Evolutionary conservation across 35 echinoderm and acorn worm genomes (phyloP), one percentile per base, ranked within the genome.

Genomic region (Nesometra sesokonis): DNA sequence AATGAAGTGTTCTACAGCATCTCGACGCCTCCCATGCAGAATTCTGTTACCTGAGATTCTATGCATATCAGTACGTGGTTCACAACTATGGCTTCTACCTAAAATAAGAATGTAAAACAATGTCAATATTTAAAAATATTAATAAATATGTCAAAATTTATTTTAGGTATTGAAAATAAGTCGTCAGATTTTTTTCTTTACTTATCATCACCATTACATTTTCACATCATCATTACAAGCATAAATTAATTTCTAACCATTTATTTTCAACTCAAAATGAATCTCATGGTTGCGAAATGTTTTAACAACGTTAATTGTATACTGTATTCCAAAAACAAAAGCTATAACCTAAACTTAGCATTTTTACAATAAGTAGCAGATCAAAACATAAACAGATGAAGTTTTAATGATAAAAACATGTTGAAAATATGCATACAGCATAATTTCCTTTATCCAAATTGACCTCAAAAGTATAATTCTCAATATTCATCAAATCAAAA

Each of bases 21-120:
- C 89, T 81, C 38, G 40, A 21, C 89, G 84, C 21, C 37, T 79
- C 46, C 8, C 31, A 35, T 93, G 52, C 27, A 93, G 46, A 29
- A 89, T 84, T 39, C 92, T 80, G 33, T 93, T 93, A 34, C 92
- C 92, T 27, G 92, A 93, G 21, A 90, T 82, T 35, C 89, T 40
- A 77, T 93, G 88, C 13, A 36, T 47, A 57, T 93, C 91, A 35
- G 17, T 47, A 15, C 35, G 33, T 46, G 46, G 21, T 21, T 36
- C 47, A 32, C 78, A n/a, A 34, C 84, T 78, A 19, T 30, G 76
- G 23, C 30, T 39, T 27, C 86, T 57, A 30, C 88, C 92, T 90
- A 76, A 2, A 85, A 86, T 13, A 43, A 11, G 19, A 82, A 77
- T 40, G 9, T 89, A 32, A 83, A 86, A n/a, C 89, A 47, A 32